Conservation (phyloP, 2,888 invertebrate species). For the Amphipoea oculea region DNA sequence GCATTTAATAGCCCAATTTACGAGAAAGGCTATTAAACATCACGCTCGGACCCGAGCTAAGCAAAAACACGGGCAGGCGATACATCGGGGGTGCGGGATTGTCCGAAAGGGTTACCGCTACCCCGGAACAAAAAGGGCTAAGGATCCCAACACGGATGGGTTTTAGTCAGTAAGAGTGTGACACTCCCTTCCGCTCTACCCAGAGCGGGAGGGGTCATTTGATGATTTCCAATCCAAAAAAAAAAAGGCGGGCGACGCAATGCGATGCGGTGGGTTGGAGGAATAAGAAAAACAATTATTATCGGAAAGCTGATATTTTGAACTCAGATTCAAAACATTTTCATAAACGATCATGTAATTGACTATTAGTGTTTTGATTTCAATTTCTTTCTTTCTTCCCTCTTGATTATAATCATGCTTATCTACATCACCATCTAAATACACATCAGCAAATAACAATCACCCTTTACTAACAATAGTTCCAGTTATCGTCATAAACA, state of each 20-base stretch:
- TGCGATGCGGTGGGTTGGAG: no score
- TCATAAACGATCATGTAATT: neutral
- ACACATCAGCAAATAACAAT: constrained; percentile 11
- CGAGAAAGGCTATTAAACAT: neutral
- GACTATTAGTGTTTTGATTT: neutral
- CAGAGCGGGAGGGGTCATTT: no score
- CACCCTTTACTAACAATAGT: constrained; percentile 40
- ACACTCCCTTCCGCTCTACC: no score
- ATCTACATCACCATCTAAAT: neutral
- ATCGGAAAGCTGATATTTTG: neutral
- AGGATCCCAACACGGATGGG: no score
- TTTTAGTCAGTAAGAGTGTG: no score
- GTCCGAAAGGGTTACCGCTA: no score
- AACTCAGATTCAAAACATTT: neutral
- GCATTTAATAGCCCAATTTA: no score
- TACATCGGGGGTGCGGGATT: no score
- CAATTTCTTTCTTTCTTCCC: neutral
- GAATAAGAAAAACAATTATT: no score
- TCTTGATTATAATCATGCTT: neutral
- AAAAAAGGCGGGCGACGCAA: neutral
- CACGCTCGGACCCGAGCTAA: neutral
- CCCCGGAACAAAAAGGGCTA: no score
- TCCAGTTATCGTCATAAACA: constrained; percentile 48
- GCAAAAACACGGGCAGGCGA: neutral
- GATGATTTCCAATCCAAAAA: no score